Evolutionary conservation across 2,113 vertebrate genomes (phyloP).

Genomic region (Oenanthe melanoleuca): DNA sequence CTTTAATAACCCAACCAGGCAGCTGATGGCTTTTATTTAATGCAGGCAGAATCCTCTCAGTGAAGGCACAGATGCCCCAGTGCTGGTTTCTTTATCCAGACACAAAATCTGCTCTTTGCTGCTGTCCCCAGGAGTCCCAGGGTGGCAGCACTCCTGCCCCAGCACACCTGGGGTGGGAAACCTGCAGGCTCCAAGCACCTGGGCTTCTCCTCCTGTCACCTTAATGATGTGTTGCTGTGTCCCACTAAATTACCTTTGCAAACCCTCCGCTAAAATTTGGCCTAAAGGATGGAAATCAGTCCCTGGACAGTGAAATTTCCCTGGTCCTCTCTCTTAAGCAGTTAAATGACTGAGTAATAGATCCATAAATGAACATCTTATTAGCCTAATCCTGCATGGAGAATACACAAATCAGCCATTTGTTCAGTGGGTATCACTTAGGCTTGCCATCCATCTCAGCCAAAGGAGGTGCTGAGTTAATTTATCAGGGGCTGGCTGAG

Average conservation of each 20-base stretch:
- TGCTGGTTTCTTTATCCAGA: neutral
- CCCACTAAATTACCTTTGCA: neutral
- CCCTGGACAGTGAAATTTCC: neutral
- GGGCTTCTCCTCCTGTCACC: neutral
- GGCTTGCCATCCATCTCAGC: conserved; percentile 76
- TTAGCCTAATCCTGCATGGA: conserved; percentile 72
- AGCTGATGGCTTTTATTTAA: conserved; percentile 19
- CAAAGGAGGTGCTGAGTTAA: conserved; percentile 51
- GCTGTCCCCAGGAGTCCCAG: neutral
- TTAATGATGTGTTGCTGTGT: neutral
- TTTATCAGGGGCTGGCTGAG: conserved; percentile 63
- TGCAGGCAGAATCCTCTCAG: neutral
- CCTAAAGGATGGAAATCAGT: conserved; percentile 9
- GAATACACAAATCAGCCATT: conserved; percentile 63
- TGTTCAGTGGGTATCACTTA: conserved; percentile 23
- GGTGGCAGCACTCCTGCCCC: accelerated
- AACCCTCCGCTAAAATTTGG: neutral
- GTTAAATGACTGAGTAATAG: conserved; percentile 74
- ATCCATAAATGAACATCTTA: conserved; percentile 75
- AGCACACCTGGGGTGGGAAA: accelerated
- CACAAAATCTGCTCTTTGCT: neutral
- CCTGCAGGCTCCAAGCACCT: neutral
- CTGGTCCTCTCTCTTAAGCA: neutral
- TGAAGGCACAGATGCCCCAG: neutral
- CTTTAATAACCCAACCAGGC: neutral